phyloP scores from a whole-genome alignment of 1,140 invertebrate genomes.

The Gryon sp. region DNA sequence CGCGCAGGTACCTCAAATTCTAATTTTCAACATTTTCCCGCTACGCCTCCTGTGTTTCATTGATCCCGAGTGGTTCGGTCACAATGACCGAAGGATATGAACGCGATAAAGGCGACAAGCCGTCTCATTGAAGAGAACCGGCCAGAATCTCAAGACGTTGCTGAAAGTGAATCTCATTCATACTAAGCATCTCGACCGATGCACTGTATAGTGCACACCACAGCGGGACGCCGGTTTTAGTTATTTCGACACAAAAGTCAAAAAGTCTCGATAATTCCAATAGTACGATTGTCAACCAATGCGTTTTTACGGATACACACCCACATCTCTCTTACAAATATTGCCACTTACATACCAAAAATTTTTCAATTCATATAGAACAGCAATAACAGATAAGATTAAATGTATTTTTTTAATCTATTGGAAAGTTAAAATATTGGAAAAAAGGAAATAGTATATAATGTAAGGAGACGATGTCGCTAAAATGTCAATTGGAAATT shows the following conservation, averaged over 20 bases:
- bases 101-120: constrained; percentile 19
- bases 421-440: no score
- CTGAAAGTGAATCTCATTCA: constrained; percentile 47
- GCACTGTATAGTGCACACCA: constrained; percentile 6
- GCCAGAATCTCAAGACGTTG: constrained; percentile 31
- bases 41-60: constrained; percentile 51
- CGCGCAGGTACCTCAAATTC: constrained; percentile 72
- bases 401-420: no score
- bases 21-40: constrained; percentile 67
- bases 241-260: constrained; percentile 32
- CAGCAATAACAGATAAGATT: no score
- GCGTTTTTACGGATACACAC: constrained; percentile 5
- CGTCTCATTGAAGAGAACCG: constrained; percentile 56
- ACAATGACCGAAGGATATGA: constrained; percentile 40
- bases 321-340: no score
- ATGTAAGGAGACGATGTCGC: no score
- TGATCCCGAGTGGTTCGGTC: constrained; percentile 22
- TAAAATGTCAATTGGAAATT: no score
- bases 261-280: constrained; percentile 12
- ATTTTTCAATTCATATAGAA: no score
- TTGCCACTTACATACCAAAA: no score
- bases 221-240: constrained; percentile 37
- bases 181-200: constrained; percentile 16
- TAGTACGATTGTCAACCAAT: not conserved
- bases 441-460: no score